phyloP scores from a whole-genome alignment of 2,888 invertebrate species.

The Drosophila multiciliata region DNA sequence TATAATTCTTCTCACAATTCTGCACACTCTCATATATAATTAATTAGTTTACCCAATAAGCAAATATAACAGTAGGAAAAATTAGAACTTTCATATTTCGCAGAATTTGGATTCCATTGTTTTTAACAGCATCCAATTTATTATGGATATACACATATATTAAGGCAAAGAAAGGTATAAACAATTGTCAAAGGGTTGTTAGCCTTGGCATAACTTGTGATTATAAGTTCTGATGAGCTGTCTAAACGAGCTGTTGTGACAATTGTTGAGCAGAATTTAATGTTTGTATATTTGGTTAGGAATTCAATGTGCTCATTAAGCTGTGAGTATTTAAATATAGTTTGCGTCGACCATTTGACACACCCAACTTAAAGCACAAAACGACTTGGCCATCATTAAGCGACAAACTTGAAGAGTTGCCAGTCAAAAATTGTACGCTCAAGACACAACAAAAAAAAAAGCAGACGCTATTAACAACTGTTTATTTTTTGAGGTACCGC shows the following conservation, averaged over 20 bases:
- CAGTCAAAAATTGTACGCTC: conserved; percentile 18
- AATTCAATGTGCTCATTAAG: conserved; percentile 23
- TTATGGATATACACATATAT: not conserved
- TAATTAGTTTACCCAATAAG: not conserved
- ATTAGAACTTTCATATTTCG: not conserved
- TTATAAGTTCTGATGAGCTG: conserved; percentile 2
- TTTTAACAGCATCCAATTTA: not conserved
- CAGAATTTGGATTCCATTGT: not conserved
- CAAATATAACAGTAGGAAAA: not conserved
- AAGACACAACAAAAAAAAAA: not conserved
- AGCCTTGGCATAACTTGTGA: not conserved
- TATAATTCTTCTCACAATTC: not conserved
- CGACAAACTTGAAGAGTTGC: conserved; percentile 16
- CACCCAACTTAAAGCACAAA: conserved; percentile 47
- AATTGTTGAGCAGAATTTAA: conserved; percentile 28
- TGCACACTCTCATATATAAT: not conserved
- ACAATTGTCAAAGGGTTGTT: conserved; percentile 4
- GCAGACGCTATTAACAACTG: conserved; percentile 67
- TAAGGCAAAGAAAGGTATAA: not conserved
- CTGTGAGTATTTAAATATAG: conserved; percentile 32
- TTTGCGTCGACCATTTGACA: conserved; percentile 35
- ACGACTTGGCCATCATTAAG: conserved; percentile 42
- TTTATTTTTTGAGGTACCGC: conserved; percentile 74
- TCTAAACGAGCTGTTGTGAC: conserved; percentile 34
- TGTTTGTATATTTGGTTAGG: conserved; percentile 22